Evolutionary conservation across 2,888 invertebrate species (phyloP), one percentile per base, ranked within the genome.

Genomic region (Mythimna pallens): DNA sequence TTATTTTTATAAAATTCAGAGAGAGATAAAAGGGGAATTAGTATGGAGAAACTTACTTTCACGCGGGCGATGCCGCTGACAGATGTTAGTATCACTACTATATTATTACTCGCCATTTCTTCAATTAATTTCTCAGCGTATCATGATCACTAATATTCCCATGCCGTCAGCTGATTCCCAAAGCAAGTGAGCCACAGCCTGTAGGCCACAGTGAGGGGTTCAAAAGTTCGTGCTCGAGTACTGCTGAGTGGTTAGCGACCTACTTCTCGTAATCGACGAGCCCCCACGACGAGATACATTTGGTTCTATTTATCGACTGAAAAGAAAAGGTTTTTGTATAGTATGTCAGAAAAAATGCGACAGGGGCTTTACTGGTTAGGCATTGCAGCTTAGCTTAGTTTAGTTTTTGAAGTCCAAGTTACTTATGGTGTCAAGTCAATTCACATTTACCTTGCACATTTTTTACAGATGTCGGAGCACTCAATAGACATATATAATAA

Each of bases 211-310:
- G 22, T 40, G 61, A 81, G 79, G 22, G 76, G 76, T 22, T 65
- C 43, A 61, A 61, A 57, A 61, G 67, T 76, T 66, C 71, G 70
- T 59, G 79, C 65, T 55, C 67, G 50, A 80, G 79, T 30, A 6
- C 2, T 52, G 43, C 64, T 17, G 66, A 76, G 76, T 67, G 81
- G 50, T 57, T n/a, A 20, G 40, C 71, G 81, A 76, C 79, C 79
- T 71, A 80, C 57, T 80, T 81, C 62, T 12, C 1, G 10, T 55
- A 57, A 71, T 61, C 76, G 43, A 57, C 25, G 30, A 55, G 20
- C 7, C 8, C 6, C 47, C n/a, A 14, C 69, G 43, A 65, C 3
- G 40, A 62, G 36, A 30, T 58, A 64, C 22, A 43, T 62, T 65
- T 30, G 50, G 6, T n/a, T 63, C 3, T 64, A 47, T 40, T 34